Evolutionary conservation across 2,113 vertebrate genomes (phyloP).

Genomic region (Cavia porcellus): DNA sequence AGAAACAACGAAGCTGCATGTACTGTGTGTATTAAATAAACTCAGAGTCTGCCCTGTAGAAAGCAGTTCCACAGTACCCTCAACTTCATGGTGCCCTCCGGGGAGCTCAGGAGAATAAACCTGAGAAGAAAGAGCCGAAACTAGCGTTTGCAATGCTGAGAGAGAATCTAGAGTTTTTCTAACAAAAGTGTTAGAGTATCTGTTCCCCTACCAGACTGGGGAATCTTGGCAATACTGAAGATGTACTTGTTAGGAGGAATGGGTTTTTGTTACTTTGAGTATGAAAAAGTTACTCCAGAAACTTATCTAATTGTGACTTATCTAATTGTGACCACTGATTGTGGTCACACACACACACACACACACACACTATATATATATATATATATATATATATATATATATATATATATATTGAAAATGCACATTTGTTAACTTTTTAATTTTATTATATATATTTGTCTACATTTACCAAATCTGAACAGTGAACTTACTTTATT

Average conservation of each 20-base stretch:
- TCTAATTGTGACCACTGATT: background rate
- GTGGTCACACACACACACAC: background rate
- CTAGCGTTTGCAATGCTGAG: background rate
- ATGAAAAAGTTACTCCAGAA: background rate
- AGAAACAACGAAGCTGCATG: conserved; percentile 23
- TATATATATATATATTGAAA: too few relatives aligned
- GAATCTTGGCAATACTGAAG: background rate
- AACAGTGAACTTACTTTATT: background rate
- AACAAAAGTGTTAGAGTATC: conserved; percentile 23
- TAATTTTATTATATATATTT: conserved; percentile 18
- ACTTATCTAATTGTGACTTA: background rate
- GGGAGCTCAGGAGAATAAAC: conserved; percentile 21
- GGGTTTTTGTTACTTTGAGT: background rate
- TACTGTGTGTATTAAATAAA: conserved; percentile 26
- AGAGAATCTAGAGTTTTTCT: background rate
- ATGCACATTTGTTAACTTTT: background rate
- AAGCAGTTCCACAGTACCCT: background rate
- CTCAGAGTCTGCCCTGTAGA: background rate
- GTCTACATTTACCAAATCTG: conserved; percentile 29
- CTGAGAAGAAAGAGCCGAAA: background rate
- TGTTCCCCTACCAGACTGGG: background rate
- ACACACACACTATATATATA: too few relatives aligned
- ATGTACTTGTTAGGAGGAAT: background rate
- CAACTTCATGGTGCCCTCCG: background rate
- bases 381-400: too few relatives aligned